Evolutionary conservation across 2,113 vertebrate genomes (phyloP).

Genomic region (Acanthisitta chloris): DNA sequence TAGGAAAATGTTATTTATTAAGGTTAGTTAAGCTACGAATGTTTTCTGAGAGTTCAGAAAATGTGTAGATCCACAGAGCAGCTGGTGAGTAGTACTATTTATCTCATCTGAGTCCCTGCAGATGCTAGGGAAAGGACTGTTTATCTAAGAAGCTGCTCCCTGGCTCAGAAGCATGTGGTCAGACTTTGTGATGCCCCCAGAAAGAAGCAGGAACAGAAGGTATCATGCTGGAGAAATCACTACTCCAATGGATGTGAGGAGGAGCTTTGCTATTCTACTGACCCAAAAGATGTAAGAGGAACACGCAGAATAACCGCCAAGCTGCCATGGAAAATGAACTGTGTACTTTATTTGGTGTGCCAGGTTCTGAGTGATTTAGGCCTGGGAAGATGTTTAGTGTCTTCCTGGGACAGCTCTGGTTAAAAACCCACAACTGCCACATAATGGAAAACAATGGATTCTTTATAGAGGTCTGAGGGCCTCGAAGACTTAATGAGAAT

Average conservation of each 20-base stretch:
- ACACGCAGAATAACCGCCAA: not conserved
- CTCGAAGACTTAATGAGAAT: not conserved
- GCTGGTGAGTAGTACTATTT: not conserved
- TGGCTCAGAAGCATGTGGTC: not conserved
- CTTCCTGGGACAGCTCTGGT: not conserved
- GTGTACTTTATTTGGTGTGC: not conserved
- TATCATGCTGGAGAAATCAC: not conserved
- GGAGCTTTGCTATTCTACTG: not conserved
- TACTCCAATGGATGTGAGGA: not conserved
- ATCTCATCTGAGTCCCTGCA: not conserved
- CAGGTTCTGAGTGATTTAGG: not conserved
- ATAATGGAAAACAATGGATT: not conserved
- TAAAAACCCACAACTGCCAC: not conserved
- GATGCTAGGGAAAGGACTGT: not conserved
- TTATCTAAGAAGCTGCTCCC: not conserved
- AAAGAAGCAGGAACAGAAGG: not conserved
- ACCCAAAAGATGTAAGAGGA: not conserved
- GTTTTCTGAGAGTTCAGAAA: not conserved
- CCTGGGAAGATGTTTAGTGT: not conserved
- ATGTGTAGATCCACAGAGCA: not conserved
- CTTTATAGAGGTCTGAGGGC: not conserved
- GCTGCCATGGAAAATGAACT: not conserved
- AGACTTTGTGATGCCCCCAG: not conserved
- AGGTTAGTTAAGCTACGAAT: not conserved
- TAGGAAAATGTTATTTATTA: not conserved